Conservation (phyloP, 2,888 invertebrate genomes). For the Psylliodes chrysocephalus region DNA sequence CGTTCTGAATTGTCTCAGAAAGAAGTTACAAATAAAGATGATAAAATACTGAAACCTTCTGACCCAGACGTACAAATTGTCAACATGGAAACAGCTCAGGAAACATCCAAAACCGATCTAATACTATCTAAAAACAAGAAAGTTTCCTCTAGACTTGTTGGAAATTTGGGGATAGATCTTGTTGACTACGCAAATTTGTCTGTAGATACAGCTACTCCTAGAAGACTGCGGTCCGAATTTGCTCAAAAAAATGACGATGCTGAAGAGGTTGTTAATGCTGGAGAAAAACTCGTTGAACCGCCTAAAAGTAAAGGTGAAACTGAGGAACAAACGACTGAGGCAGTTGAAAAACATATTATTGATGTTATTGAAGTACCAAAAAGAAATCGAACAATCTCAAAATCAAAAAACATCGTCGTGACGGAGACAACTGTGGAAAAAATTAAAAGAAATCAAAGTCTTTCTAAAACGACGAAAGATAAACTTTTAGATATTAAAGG, state of each 20-base stretch:
- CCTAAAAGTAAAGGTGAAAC: background rate
- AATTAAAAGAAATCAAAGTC: background rate
- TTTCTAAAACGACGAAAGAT: background rate
- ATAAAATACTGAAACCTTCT: background rate
- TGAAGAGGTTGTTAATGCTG: background rate
- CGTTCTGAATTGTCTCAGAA: too few species aligned
- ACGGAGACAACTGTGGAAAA: background rate
- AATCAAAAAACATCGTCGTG: too few species aligned
- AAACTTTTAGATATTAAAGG: background rate
- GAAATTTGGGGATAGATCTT: constrained; percentile 10
- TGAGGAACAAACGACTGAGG: background rate
- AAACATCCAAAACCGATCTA: too few species aligned
- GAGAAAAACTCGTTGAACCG: background rate
- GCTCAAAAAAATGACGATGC: constrained; percentile 17
- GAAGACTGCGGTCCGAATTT: constrained; percentile 32
- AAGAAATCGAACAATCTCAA: too few species aligned
- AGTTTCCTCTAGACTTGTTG: too few species aligned
- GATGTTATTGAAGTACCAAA: too few species aligned
- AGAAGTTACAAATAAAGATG: too few species aligned
- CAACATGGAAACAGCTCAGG: too few species aligned
- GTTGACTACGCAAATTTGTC: background rate
- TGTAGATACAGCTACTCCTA: constrained; percentile 22
- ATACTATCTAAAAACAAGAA: too few species aligned
- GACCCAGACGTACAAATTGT: background rate
- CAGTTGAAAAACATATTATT: background rate